Evolutionary conservation across 2,888 invertebrate species (phyloP), one percentile per base, ranked within the genome.

Genomic region (Endomychus coccineus): DNA sequence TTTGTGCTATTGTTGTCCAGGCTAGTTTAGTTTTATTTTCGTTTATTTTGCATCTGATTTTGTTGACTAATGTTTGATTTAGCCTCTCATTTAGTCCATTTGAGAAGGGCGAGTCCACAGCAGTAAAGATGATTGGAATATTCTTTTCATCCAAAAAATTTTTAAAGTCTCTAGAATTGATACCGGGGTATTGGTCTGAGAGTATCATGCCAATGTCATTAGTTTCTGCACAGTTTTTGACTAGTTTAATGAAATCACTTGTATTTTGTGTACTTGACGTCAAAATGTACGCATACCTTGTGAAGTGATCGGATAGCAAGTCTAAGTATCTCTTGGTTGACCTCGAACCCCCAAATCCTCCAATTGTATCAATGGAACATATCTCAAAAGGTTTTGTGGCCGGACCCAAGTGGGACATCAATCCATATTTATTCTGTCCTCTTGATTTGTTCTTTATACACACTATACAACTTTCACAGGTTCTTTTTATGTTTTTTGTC

Each of bases 181-280:
- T 46, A 3, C 52, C 51, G 3, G 54, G 54, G 27, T 55, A 50
- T 46, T 56, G 51, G 30, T 55, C 36, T 3, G 36, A 14, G 3
- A 29, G 16, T 3, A 36, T 2, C 29, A 29, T 36, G n/a, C 13
- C 29, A 16, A 36, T 29, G 7, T 36, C 10, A 2, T 36, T n/a
- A 6, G n/a, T 4, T 3, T 29, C 15, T n/a, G 23, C 2, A 4
- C 28, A 7, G 2, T 11, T 21, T 14, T n/a, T 15, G 2, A 22
- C 7, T 22, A 36, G 16, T 12, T 29, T 36, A 11, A 36, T 29
- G 10, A 36, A 36, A 11, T 36, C 29, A 7, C 11, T 3, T 9
- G 34, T 19, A 21, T 15, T 35, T 12, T 28, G 35, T 5, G 30
- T 36, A 13, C 23, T 36, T 22, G 30, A 24, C 4, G 24, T 24